Evolutionary conservation across 2,888 invertebrate genomes (phyloP).

Genomic region (Endomychus coccineus): DNA sequence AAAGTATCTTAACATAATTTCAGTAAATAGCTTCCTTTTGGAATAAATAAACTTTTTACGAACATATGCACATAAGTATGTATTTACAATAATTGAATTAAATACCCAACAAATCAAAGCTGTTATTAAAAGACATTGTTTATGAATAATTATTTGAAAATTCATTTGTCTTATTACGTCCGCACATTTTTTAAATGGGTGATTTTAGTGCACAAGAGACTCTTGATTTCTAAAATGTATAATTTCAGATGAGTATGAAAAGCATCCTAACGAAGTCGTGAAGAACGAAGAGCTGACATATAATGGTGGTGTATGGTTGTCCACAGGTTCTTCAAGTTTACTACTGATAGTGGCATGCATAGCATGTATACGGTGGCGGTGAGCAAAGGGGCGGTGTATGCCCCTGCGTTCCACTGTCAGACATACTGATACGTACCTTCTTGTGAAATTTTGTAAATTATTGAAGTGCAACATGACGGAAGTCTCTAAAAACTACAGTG

Average conservation of each 20-base stretch:
- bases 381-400: conserved; percentile 30
- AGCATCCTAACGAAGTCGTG: conserved; percentile 82
- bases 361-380: conserved; percentile 35
- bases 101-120: too few relatives aligned
- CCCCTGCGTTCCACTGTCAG: conserved; percentile 20
- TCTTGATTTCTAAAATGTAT: conserved; percentile 3
- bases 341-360: conserved; percentile 29
- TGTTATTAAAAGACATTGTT: too few relatives aligned
- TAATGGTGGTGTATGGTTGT: conserved; percentile 43
- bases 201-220: too few relatives aligned
- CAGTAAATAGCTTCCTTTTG: too few relatives aligned
- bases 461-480: conserved; percentile 5
- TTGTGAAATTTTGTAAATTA: conserved; percentile 21
- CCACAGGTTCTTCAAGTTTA: conserved; percentile 31
- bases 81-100: too few relatives aligned
- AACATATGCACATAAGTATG: too few relatives aligned
- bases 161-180: too few relatives aligned
- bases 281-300: conserved; percentile 85
- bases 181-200: too few relatives aligned
- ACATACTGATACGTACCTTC: conserved; percentile 24
- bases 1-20: too few relatives aligned
- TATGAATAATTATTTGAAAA: too few relatives aligned
- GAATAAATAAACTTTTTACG: too few relatives aligned
- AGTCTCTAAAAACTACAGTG: conserved; percentile 7
- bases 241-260: conserved; percentile 71